Evolutionary conservation across 2,888 invertebrate genomes (phyloP).

Genomic region (Aquatica leii): DNA sequence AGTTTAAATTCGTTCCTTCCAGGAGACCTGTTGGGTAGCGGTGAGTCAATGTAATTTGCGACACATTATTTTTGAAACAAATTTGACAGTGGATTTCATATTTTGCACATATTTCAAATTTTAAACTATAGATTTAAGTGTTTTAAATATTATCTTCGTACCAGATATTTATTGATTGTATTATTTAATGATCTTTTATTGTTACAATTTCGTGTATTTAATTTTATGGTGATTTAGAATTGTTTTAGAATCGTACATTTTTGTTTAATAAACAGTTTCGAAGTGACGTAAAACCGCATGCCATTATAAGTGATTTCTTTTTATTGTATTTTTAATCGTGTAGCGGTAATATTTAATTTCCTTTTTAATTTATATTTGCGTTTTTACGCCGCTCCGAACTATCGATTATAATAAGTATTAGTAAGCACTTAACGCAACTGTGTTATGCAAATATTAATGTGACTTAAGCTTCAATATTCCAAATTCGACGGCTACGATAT

Average conservation of each 20-base stretch:
- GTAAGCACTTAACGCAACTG: constrained; percentile 39
- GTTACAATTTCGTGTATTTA: constrained; percentile 43
- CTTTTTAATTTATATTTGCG: constrained; percentile 24
- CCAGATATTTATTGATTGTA: constrained; percentile 43
- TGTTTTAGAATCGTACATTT: constrained; percentile 42
- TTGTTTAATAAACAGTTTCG: constrained; percentile 34
- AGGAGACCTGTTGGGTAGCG: constrained; percentile 81
- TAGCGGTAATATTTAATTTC: constrained; percentile 23
- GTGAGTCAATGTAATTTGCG: constrained; percentile 78
- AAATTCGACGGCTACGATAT: constrained; percentile 37
- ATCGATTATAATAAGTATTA: constrained; percentile 33
- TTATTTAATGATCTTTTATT: constrained; percentile 44
- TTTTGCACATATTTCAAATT: constrained; percentile 28
- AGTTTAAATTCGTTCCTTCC: constrained; percentile 88
- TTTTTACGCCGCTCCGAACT: constrained; percentile 38
- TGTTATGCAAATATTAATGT: constrained; percentile 40
- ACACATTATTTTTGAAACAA: constrained; percentile 25
- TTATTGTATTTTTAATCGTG: constrained; percentile 21
- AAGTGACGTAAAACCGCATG: constrained; percentile 31
- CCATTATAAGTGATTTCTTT: constrained; percentile 19
- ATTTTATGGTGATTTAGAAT: constrained; percentile 42
- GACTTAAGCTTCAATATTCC: constrained; percentile 41
- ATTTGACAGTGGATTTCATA: constrained; percentile 20
- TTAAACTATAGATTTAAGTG: constrained; percentile 34
- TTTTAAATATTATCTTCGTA: constrained; percentile 33